Percentiles rank a stretch among this genome's conserved stretches.
phyloP scores from a whole-genome alignment of 2,797 vertebrate genomes.

The Melanotaenia pygmaea region DNA sequence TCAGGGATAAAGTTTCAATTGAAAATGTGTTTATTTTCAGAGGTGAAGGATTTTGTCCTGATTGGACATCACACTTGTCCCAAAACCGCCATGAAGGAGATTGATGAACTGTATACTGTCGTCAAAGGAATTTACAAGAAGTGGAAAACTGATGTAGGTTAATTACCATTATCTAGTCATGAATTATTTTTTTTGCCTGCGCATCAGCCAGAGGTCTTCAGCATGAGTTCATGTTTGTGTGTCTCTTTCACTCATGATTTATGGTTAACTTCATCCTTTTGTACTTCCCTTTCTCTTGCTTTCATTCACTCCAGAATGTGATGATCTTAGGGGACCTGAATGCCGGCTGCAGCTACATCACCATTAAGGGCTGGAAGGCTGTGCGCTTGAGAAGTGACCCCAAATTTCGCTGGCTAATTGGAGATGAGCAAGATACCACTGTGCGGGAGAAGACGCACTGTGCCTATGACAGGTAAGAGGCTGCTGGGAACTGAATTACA shows the following conservation, averaged over 20 bases:
- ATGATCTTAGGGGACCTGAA: slow-evolving; percentile 89
- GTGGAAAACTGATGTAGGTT: slow-evolving; percentile 83
- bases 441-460: slow-evolving; percentile 85
- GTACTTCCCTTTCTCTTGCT: slow-evolving; percentile 22
- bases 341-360: slow-evolving; percentile 85
- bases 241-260: background rate
- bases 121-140: slow-evolving; percentile 79
- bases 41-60: slow-evolving; percentile 84
- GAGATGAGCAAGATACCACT: slow-evolving; percentile 86
- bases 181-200: background rate
- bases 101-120: slow-evolving; percentile 82
- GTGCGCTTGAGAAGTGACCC: slow-evolving; percentile 80
- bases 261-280: background rate
- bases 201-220: background rate
- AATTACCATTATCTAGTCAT: background rate
- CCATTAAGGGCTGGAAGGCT: slow-evolving; percentile 78
- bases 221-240: background rate
- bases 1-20: background rate
- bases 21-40: slow-evolving; percentile 58
- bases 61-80: slow-evolving; percentile 86
- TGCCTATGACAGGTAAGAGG: slow-evolving; percentile 86
- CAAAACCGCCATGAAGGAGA: slow-evolving; percentile 84
- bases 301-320: slow-evolving; percentile 77
- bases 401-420: slow-evolving; percentile 86
- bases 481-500: background rate